Evolutionary conservation across 1,140 invertebrate genomes (phyloP).

Genomic region (Leptinotarsa undecemlineata): DNA sequence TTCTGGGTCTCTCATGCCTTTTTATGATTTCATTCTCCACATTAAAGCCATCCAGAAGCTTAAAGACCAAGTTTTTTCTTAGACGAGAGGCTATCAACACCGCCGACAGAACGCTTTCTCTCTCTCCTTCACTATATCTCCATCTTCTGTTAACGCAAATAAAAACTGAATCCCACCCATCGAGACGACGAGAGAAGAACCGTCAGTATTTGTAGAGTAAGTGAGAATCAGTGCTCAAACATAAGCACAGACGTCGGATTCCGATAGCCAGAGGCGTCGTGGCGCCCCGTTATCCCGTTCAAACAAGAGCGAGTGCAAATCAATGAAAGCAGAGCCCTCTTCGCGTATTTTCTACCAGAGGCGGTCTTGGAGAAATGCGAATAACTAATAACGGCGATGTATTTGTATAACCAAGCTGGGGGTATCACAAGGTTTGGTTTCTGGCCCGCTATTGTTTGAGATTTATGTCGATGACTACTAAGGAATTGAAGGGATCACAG

Average conservation of each 20-base stretch:
- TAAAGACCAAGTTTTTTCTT: neutral
- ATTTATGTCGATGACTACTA: too few species aligned
- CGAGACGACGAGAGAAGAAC: neutral
- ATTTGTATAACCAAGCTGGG: too few species aligned
- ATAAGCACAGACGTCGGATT: neutral
- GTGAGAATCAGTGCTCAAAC: neutral
- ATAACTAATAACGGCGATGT: too few species aligned
- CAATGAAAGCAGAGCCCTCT: neutral
- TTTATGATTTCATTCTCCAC: neutral
- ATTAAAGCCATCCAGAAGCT: neutral
- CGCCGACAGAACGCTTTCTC: neutral
- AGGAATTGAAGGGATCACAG: too few species aligned
- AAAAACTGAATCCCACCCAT: neutral
- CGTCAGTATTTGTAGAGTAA: constrained; percentile 9
- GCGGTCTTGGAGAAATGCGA: too few species aligned
- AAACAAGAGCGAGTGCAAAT: neutral
- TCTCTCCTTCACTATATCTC: neutral
- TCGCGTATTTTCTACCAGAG: too few species aligned
- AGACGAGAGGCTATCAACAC: constrained; percentile 8
- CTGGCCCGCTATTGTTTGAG: too few species aligned
- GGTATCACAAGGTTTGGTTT: too few species aligned
- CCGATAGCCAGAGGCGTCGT: neutral
- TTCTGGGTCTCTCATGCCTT: too few species aligned
- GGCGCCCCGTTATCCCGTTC: neutral
- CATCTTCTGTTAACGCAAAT: neutral